Conservation (phyloP, 2,113 vertebrate genomes). For the Sardina pilchardus region DNA sequence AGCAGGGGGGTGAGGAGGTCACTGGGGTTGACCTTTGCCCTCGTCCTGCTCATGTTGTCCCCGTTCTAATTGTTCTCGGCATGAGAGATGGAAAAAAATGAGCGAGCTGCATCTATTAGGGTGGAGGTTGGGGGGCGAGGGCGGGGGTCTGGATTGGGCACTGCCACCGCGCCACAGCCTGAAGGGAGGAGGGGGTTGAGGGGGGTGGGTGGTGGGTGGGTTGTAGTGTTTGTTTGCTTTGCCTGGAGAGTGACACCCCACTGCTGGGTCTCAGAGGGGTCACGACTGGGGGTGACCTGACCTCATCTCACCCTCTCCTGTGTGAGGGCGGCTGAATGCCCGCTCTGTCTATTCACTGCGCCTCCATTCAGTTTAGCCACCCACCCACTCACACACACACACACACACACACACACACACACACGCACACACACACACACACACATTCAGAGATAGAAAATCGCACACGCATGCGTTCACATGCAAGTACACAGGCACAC, state of each 20-base stretch:
- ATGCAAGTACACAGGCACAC: neutral
- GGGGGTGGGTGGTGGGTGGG: constrained; percentile 44
- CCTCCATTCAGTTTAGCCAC: constrained; percentile 6
- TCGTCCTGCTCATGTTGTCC: constrained; percentile 54
- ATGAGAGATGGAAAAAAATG: constrained; percentile 61
- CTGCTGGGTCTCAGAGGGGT: constrained; percentile 59
- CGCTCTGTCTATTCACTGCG: constrained; percentile 14
- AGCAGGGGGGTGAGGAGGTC: constrained; percentile 38
- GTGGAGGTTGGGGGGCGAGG: neutral
- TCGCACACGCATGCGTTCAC: neutral
- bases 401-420: constrained; percentile 32
- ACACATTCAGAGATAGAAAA: neutral
- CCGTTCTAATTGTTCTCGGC: constrained; percentile 64
- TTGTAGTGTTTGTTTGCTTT: constrained; percentile 67
- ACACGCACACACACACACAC: neutral
- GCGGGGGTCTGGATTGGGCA: constrained; percentile 61
- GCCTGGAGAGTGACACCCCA: constrained; percentile 65
- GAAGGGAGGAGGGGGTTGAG: constrained; percentile 38
- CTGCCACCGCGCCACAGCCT: constrained; percentile 62
- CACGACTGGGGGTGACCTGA: constrained; percentile 61
- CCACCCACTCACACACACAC: constrained; percentile 49
- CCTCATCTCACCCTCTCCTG: constrained; percentile 62
- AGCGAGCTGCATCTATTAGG: constrained; percentile 66
- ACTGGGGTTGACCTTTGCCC: constrained; percentile 51
- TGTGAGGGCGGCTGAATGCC: constrained; percentile 52